Evolutionary conservation across 2,797 vertebrate genomes (phyloP).

Genomic region (Sphenopsis melanotis): DNA sequence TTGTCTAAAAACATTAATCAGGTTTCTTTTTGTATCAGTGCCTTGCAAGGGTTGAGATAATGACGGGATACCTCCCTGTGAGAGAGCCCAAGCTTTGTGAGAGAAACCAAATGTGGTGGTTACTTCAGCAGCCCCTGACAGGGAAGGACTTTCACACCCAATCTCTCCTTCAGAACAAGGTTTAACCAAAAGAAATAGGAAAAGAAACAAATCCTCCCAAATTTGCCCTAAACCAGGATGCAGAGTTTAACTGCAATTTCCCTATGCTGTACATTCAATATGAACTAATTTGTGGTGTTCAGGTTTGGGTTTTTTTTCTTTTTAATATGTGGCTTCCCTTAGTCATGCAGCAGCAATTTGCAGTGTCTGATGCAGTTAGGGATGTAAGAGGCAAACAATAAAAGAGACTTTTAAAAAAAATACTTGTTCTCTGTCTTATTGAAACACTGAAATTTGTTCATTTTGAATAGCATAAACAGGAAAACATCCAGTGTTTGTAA

Average conservation of each 20-base stretch:
- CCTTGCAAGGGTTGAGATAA: not conserved
- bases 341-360: not conserved
- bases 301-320: not conserved
- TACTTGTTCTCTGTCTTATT: constrained; percentile 21
- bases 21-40: not conserved
- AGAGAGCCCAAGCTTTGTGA: not conserved
- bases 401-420: constrained; percentile 34
- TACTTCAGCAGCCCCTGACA: not conserved
- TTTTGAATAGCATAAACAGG: not conserved
- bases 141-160: not conserved
- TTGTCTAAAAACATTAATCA: not conserved
- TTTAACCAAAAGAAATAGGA: not conserved
- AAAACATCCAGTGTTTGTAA: not conserved
- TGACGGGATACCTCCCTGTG: not conserved
- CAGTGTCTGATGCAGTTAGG: not conserved
- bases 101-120: not conserved
- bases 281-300: not conserved
- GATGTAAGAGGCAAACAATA: constrained; percentile 47
- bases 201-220: not conserved
- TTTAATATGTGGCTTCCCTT: not conserved
- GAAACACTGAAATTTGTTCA: not conserved
- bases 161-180: not conserved
- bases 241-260: not conserved
- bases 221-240: not conserved
- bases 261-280: not conserved